phyloP scores from a whole-genome alignment of 2,113 vertebrate genomes.

The Podarcis raffonei region DNA sequence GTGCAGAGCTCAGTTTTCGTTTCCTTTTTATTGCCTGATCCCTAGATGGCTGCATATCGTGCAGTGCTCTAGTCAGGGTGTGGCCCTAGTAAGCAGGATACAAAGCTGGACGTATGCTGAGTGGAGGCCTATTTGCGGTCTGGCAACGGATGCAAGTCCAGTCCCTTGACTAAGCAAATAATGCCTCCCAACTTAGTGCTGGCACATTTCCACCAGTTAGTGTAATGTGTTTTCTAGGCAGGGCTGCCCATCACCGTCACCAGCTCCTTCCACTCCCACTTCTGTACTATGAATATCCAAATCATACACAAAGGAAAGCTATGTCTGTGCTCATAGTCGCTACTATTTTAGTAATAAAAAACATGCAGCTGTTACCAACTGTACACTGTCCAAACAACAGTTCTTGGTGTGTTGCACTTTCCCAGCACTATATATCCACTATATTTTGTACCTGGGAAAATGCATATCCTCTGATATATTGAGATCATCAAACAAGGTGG shows the following conservation, averaged over 20 bases:
- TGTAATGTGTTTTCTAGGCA: not conserved
- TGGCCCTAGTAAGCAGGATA: conserved; percentile 27
- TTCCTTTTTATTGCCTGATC: conserved; percentile 18
- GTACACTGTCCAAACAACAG: not conserved
- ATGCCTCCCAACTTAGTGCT: not conserved
- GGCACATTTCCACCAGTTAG: not conserved
- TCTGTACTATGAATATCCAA: not conserved
- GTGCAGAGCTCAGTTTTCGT: not conserved
- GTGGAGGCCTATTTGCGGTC: conserved; percentile 3
- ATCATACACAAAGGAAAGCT: not conserved
- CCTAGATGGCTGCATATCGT: not conserved
- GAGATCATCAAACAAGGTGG: too few species aligned
- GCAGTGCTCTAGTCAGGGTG: not conserved
- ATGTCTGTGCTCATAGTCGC: not conserved
- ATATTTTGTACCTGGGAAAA: not conserved
- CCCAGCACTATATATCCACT: not conserved
- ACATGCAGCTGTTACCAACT: not conserved
- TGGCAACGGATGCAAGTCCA: not conserved
- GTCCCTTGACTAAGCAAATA: not conserved
- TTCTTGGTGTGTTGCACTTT: not conserved
- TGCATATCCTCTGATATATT: too few species aligned
- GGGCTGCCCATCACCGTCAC: too few species aligned
- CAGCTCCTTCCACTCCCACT: not conserved
- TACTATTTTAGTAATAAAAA: too few species aligned
- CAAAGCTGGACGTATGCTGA: not conserved